phyloP scores from a whole-genome alignment of 1,140 invertebrate genomes.

The Hyphantria cunea region DNA sequence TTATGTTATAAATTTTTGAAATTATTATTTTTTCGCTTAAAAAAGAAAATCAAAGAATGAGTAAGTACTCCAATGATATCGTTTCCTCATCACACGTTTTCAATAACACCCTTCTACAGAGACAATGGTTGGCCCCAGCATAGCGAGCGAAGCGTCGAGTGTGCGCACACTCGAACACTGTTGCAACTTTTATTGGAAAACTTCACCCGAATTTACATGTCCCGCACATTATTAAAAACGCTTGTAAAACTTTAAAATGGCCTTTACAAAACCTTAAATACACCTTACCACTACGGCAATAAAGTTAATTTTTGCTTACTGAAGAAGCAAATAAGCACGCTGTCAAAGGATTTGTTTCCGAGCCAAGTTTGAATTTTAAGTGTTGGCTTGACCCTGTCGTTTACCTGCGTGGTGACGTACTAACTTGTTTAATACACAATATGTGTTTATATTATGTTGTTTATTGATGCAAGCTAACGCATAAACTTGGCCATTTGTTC shows the following conservation, averaged over 20 bases:
- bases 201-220: conserved; percentile 74
- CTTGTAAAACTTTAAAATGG: conserved; percentile 61
- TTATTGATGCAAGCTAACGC: conserved; percentile 24
- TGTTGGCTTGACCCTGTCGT: conserved; percentile 14
- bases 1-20: no score
- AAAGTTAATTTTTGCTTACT: conserved; percentile 8
- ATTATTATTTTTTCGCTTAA: no score
- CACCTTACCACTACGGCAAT: conserved; percentile 11
- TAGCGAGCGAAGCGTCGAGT: conserved; percentile 16
- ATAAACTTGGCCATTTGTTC: conserved; percentile 25
- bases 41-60: no score
- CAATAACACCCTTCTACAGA: not conserved
- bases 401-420: conserved; percentile 22
- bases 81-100: not conserved
- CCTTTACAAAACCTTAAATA: conserved; percentile 33
- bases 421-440: conserved; percentile 33
- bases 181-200: conserved; percentile 79
- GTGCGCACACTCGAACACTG: conserved; percentile 43
- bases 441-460: conserved; percentile 13
- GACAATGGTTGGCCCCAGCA: not conserved
- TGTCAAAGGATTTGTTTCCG: conserved; percentile 26
- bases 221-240: conserved; percentile 75
- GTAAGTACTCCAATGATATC: no score
- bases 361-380: conserved; percentile 34
- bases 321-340: conserved; percentile 1